A percentile compares a stretch with the other conserved stretches of the same genome.
Conservation (phyloP, 2,113 vertebrate genomes). For the Merops nubicus region DNA sequence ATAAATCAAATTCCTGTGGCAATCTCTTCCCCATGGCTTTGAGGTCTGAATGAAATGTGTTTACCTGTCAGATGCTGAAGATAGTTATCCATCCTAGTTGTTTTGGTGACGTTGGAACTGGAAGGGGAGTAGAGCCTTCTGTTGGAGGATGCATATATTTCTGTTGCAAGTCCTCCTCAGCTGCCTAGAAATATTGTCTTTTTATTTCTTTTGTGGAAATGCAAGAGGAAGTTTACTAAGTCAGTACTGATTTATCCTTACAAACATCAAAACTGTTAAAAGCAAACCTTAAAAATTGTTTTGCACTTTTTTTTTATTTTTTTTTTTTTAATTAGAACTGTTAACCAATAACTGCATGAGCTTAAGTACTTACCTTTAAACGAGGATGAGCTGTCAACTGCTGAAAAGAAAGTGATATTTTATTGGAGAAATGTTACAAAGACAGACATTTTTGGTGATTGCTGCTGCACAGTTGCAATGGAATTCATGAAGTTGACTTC, state of each 20-base stretch:
- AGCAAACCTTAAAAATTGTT: not conserved
- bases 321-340: not conserved
- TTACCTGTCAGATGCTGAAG: not conserved
- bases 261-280: not conserved
- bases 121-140: not conserved
- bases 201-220: not conserved
- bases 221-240: not conserved
- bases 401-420: not conserved
- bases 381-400: not conserved
- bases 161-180: not conserved
- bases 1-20: not conserved
- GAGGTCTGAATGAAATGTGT: not conserved
- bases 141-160: not conserved
- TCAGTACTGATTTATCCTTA: not conserved
- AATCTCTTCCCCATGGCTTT: not conserved
- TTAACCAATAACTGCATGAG: not conserved
- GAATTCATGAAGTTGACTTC: not conserved
- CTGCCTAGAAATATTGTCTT: not conserved
- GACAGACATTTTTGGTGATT: not conserved
- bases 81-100: not conserved
- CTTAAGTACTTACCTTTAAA: not conserved
- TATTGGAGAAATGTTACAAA: not conserved
- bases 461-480: not conserved
- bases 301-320: too few relatives aligned
- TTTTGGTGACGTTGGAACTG: not conserved